Conservation (phyloP, 2,113 vertebrate species). For the Myotis davidii region DNA sequence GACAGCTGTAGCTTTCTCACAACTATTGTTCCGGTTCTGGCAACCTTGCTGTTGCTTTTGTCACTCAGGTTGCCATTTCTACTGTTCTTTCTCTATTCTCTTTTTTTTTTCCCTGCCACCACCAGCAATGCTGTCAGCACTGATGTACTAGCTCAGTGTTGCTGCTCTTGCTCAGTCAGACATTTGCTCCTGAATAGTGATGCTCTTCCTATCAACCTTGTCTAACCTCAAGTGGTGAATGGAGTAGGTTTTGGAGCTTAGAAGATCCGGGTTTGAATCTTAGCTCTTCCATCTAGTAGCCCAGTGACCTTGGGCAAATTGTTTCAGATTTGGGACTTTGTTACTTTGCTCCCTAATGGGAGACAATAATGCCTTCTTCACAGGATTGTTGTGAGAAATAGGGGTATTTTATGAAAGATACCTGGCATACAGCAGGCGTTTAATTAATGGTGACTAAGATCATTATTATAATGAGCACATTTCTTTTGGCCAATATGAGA, state of each 20-base stretch:
- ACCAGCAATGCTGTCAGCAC: not conserved
- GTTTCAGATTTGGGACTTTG: not conserved
- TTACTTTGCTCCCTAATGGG: not conserved
- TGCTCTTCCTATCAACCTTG: not conserved
- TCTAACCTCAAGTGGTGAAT: not conserved
- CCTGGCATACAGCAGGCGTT: not conserved
- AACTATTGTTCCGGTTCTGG: not conserved
- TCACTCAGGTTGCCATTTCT: not conserved
- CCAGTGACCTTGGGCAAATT: not conserved
- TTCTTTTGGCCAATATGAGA: not conserved
- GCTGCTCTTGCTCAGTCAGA: not conserved
- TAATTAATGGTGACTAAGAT: not conserved
- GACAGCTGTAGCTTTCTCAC: not conserved
- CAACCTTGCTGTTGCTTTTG: not conserved
- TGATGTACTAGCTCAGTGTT: not conserved
- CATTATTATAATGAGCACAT: not conserved
- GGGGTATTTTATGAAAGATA: slow-evolving; percentile 9
- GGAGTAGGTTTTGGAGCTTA: not conserved
- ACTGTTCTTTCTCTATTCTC: not conserved
- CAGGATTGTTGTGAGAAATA: slow-evolving; percentile 6
- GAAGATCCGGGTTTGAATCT: not conserved
- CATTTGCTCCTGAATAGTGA: not conserved
- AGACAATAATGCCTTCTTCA: not conserved
- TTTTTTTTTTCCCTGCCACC: not conserved
- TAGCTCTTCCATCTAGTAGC: not conserved